phyloP scores from a whole-genome alignment of 2,797 vertebrate genomes.

The Tadarida brasiliensis region DNA sequence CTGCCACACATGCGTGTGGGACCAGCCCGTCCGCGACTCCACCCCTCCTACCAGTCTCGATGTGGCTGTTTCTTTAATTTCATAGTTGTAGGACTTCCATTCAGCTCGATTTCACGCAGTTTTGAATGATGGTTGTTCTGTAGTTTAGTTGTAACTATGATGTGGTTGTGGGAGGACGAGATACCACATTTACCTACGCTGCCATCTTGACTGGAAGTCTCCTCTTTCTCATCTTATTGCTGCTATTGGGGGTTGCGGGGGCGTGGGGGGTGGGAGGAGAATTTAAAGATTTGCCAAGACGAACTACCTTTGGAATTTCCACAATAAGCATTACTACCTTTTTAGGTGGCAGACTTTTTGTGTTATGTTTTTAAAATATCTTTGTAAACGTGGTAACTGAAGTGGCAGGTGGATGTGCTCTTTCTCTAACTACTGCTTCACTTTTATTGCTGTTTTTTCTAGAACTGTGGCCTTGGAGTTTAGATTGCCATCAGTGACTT shows the following conservation, averaged over 20 bases:
- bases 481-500: background rate
- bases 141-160: too few species aligned
- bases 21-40: too few species aligned
- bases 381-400: background rate
- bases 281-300: background rate
- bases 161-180: too few species aligned
- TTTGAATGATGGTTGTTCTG: too few species aligned
- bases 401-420: background rate
- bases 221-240: background rate
- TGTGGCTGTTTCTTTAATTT: too few species aligned
- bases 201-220: too few species aligned
- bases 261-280: background rate
- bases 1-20: too few species aligned
- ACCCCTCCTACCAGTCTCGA: too few species aligned
- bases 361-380: background rate
- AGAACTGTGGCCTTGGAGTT: constrained; percentile 19
- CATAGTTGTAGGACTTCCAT: too few species aligned
- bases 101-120: too few species aligned
- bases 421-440: background rate
- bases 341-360: constrained; percentile 36
- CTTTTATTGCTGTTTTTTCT: constrained; percentile 49
- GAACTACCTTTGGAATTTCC: constrained; percentile 27
- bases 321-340: constrained; percentile 28
- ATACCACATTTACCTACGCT: too few species aligned
- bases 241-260: background rate